Evolutionary conservation across 2,888 invertebrate species (phyloP).

Genomic region (Alloscopus bannaensis): DNA sequence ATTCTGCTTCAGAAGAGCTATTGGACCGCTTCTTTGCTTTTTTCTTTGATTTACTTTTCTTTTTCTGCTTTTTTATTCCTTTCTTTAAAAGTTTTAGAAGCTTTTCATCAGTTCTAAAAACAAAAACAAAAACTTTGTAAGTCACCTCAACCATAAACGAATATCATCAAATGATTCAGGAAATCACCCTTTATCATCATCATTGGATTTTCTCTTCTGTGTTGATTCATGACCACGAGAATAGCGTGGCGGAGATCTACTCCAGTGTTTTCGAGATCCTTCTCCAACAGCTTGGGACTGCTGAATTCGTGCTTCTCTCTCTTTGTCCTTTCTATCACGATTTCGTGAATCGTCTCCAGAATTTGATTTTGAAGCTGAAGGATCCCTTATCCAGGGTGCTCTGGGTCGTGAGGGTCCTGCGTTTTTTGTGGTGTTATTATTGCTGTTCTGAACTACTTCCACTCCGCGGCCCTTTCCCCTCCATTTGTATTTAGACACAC

Average conservation of each 20-base stretch:
- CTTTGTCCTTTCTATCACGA: slow-evolving; percentile 3
- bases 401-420: slow-evolving; percentile 38
- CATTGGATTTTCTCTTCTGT: slow-evolving; percentile 56
- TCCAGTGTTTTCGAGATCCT: slow-evolving; percentile 65
- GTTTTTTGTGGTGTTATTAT: slow-evolving; percentile 28
- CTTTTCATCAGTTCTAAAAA: slow-evolving; percentile 55
- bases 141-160: not conserved
- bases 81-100: slow-evolving; percentile 60
- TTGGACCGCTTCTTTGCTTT: slow-evolving; percentile 39
- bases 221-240: slow-evolving; percentile 69
- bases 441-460: slow-evolving; percentile 65
- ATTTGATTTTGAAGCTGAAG: slow-evolving; percentile 49
- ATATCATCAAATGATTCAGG: not conserved
- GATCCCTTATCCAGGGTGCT: slow-evolving; percentile 62
- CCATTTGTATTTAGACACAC: slow-evolving; percentile 96
- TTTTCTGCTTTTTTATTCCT: slow-evolving; percentile 62
- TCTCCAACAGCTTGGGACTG: slow-evolving; percentile 15
- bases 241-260: slow-evolving; percentile 69
- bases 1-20: slow-evolving; percentile 30
- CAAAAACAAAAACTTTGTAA: not conserved
- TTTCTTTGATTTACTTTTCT: slow-evolving; percentile 61
- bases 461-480: slow-evolving; percentile 82
- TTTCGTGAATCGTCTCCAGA: not conserved
- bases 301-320: slow-evolving; percentile 33
- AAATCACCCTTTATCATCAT: slow-evolving; percentile 16